phyloP scores from a whole-genome alignment of 2,888 invertebrate genomes.

The Agrotis ipsilon region DNA sequence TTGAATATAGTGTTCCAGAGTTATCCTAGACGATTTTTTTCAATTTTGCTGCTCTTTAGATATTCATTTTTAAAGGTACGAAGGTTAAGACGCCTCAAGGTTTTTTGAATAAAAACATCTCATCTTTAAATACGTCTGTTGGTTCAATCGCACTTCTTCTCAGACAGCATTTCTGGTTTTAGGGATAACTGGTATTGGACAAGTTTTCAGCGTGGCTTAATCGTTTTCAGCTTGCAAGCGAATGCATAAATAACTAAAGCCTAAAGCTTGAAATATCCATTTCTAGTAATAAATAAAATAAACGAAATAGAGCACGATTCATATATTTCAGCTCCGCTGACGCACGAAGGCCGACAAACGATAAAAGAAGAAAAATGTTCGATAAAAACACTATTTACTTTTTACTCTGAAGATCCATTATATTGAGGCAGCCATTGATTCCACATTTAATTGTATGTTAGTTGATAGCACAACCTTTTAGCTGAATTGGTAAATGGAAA shows the following conservation, averaged over 20 bases:
- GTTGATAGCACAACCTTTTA: slow-evolving; percentile 19
- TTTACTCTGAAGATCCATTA: slow-evolving; percentile 13
- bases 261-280: background rate
- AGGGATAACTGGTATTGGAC: too few relatives aligned
- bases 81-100: too few relatives aligned
- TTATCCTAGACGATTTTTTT: too few relatives aligned
- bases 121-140: too few relatives aligned
- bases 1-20: too few relatives aligned
- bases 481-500: slow-evolving; percentile 4
- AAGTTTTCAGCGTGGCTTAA: too few relatives aligned
- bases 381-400: slow-evolving; percentile 31
- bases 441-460: slow-evolving; percentile 3
- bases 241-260: background rate
- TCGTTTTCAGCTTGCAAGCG: too few relatives aligned
- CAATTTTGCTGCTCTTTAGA: too few relatives aligned
- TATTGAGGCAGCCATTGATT: slow-evolving; percentile 6
- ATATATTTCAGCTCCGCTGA: slow-evolving; percentile 40
- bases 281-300: background rate
- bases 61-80: too few relatives aligned
- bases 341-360: slow-evolving; percentile 37
- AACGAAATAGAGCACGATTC: slow-evolving; percentile 30
- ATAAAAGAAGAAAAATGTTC: slow-evolving; percentile 28
- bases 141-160: too few relatives aligned
- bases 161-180: too few relatives aligned
- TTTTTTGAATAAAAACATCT: too few relatives aligned